Evolutionary conservation across 2,113 vertebrate species (phyloP).

Genomic region (Xiphophorus couchianus): DNA sequence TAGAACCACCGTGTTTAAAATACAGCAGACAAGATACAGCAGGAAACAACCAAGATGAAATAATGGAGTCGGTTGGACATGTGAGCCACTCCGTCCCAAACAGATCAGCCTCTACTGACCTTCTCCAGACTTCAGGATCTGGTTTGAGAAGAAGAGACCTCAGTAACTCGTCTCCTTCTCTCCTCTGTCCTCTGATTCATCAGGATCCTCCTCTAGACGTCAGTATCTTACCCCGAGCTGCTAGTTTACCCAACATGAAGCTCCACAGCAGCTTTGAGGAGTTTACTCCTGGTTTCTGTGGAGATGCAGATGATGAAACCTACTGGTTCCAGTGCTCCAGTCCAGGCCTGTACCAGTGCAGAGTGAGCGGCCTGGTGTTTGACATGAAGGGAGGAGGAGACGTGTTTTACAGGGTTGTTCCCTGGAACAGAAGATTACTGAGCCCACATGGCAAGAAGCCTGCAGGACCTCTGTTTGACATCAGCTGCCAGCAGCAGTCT

Average conservation of each 20-base stretch:
- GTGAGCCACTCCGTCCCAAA: too few relatives aligned
- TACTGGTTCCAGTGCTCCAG: constrained; percentile 21
- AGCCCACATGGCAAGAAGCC: not conserved
- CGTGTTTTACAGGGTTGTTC: not conserved
- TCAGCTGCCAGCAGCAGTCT: constrained; percentile 23
- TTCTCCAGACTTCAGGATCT: too few relatives aligned
- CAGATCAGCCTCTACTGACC: too few relatives aligned
- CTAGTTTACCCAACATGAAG: not conserved
- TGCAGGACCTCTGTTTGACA: constrained; percentile 18
- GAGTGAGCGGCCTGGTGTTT: constrained; percentile 37
- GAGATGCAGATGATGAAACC: not conserved
- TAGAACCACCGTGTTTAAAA: too few relatives aligned
- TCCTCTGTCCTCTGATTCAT: not conserved
- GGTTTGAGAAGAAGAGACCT: too few relatives aligned
- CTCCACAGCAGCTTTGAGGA: constrained; percentile 4
- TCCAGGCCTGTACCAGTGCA: constrained; percentile 45
- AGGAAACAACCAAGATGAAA: too few relatives aligned
- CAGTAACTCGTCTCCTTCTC: not conserved
- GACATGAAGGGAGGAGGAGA: constrained; percentile 12
- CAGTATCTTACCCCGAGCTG: not conserved
- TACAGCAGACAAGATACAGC: too few relatives aligned
- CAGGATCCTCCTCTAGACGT: not conserved
- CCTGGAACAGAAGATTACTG: not conserved
- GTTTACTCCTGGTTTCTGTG: constrained; percentile 28
- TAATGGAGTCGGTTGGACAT: too few relatives aligned